Conservation (phyloP, 2,888 invertebrate species). For the Pteria penguin region DNA sequence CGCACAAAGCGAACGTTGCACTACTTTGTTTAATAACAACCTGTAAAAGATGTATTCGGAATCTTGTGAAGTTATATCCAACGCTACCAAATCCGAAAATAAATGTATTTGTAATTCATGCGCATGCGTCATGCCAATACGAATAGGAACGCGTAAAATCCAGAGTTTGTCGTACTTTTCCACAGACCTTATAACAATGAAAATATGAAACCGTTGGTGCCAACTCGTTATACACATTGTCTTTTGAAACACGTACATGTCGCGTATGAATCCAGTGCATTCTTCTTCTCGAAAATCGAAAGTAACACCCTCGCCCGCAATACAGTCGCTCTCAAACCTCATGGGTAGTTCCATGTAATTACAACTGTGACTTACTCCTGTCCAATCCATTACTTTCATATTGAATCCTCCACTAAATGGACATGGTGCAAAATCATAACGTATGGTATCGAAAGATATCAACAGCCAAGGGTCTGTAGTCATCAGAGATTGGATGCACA, state of each 20-base stretch:
- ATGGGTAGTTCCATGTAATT: conserved; percentile 71
- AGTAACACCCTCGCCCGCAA: conserved; percentile 68
- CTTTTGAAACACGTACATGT: conserved; percentile 59
- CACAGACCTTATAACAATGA: conserved; percentile 57
- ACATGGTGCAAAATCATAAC: conserved; percentile 60
- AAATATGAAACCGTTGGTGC: conserved; percentile 57
- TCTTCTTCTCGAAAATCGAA: conserved; percentile 65
- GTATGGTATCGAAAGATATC: conserved; percentile 54
- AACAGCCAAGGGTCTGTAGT: conserved; percentile 65
- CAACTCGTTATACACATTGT: conserved; percentile 65
- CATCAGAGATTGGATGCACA: conserved; percentile 57
- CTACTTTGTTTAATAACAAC: conserved; percentile 54
- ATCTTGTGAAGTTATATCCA: conserved; percentile 19
- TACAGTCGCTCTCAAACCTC: conserved; percentile 73
- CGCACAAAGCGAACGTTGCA: conserved; percentile 62
- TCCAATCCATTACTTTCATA: conserved; percentile 64
- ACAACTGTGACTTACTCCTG: conserved; percentile 61
- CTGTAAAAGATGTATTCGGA: conserved; percentile 47
- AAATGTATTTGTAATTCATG: conserved; percentile 46
- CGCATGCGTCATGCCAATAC: conserved; percentile 16
- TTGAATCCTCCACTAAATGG: conserved; percentile 72
- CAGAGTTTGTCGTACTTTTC: conserved; percentile 54
- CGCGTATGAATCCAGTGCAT: conserved; percentile 58
- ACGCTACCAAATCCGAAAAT: conserved; percentile 62
- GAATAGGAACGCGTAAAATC: conserved; percentile 63